These are phyloP conservation scores for Pseudomugil tenellus DNA, from an alignment of 2,797 vertebrate genomes.

Conservation along the genomic window DNA sequence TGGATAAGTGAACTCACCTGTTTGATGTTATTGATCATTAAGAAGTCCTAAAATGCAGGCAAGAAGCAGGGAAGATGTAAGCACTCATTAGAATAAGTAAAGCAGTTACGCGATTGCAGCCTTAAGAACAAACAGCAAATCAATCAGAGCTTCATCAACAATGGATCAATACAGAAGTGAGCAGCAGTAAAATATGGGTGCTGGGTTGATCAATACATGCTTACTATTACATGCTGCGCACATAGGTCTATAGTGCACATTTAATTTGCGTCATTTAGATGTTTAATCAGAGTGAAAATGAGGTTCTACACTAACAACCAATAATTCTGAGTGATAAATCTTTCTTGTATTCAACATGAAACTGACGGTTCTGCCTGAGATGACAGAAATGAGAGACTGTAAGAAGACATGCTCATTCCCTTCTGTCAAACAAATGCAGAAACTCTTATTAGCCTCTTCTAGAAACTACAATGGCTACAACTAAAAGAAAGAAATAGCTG, in stretches of 20 bases:
- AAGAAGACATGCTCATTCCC: not conserved
- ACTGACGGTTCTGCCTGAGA: not conserved
- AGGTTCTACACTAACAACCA: not conserved
- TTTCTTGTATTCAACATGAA: conserved; percentile 11
- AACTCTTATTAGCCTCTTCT: not conserved
- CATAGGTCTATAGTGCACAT: not conserved
- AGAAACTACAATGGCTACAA: conserved; percentile 20
- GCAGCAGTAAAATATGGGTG: conserved; percentile 43
- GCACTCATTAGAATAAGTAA: conserved; percentile 87
- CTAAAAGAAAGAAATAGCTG: conserved; percentile 17
- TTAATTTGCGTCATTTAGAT: conserved; percentile 6
- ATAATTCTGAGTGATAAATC: not conserved
- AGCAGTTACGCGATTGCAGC: conserved; percentile 90
- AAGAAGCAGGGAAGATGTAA: conserved; percentile 92
- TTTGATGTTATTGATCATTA: conserved; percentile 90
- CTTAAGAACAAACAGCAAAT: conserved; percentile 69
- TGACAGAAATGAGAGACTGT: not conserved
- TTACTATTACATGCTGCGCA: conserved; percentile 58
- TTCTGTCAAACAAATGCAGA: not conserved
- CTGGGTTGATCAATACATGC: conserved; percentile 38
- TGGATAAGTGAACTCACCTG: conserved; percentile 75
- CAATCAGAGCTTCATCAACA: conserved; percentile 38
- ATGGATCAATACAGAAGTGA: conserved; percentile 52
- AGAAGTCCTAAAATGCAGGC: conserved; percentile 98
- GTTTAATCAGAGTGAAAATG: conserved; percentile 4